These are phyloP conservation scores for Nematolebias whitei DNA, from an alignment of 2,113 vertebrate genomes.

Conservation along the genomic window DNA sequence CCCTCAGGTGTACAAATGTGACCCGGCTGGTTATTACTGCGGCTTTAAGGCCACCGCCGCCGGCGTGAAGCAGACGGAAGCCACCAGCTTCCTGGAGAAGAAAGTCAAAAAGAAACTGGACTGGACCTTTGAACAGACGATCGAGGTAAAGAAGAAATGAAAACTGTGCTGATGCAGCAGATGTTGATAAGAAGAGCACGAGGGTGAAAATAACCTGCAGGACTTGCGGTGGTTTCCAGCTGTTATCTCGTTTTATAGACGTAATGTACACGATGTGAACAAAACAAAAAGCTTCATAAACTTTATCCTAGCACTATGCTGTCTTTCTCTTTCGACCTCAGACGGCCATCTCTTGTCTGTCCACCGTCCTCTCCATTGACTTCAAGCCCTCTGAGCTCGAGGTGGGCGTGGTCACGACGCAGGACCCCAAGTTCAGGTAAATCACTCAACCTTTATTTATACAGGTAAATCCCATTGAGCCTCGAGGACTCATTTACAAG, in stretches of 20 bases:
- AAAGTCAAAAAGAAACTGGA: conserved; percentile 99
- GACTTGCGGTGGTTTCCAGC: conserved; percentile 8
- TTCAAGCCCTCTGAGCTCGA: conserved; percentile 98
- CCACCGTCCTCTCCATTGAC: conserved; percentile 95
- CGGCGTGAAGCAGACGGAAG: conserved; percentile 97
- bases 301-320: too few relatives aligned
- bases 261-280: too few relatives aligned
- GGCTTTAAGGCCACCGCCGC: conserved; percentile 98
- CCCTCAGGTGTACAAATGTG: conserved; percentile 97
- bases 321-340: too few relatives aligned
- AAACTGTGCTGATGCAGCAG: background rate
- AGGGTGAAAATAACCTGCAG: conserved; percentile 8
- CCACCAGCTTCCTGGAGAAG: conserved; percentile 99
- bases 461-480: too few relatives aligned
- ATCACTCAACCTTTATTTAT: too few relatives aligned
- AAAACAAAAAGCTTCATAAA: too few relatives aligned
- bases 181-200: background rate
- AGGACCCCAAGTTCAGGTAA: conserved; percentile 93
- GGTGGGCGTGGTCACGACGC: conserved; percentile 91
- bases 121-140: conserved; percentile 95
- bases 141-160: conserved; percentile 89
- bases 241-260: background rate
- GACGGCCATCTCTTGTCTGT: conserved; percentile 95
- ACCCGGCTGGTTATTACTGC: conserved; percentile 97
- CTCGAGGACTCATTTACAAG: too few relatives aligned